phyloP scores from a whole-genome alignment of 2,888 invertebrate species.

The Parasteatoda lunata region DNA sequence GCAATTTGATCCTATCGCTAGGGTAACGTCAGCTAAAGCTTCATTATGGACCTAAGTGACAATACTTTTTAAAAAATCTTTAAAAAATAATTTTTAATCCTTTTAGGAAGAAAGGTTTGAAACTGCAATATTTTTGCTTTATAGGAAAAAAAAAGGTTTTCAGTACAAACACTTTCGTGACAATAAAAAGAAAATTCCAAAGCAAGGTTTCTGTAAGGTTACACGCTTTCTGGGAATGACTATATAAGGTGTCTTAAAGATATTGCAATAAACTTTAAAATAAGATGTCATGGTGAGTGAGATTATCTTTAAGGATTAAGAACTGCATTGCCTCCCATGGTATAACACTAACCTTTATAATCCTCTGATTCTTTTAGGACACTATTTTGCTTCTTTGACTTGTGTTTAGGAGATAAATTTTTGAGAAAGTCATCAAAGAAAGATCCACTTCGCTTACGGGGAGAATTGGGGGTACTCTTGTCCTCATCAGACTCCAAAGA shows the following conservation, averaged over 20 bases:
- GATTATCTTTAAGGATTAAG: not conserved
- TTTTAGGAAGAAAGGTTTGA: no score
- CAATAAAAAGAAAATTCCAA: no score
- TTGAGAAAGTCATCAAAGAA: conserved; percentile 56
- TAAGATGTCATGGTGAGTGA: not conserved
- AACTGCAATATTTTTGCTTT: not conserved
- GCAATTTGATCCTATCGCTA: no score
- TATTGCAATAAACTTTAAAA: not conserved
- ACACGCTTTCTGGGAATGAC: not conserved
- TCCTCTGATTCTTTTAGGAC: not conserved
- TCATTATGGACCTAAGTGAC: no score
- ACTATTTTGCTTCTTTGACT: conserved; percentile 10
- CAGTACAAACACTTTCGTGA: not conserved
- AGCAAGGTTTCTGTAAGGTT: no score
- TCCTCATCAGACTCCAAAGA: conserved; percentile 22
- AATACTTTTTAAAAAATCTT: no score
- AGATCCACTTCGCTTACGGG: conserved; percentile 30
- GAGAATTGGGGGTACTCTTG: not conserved
- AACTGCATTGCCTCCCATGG: not conserved
- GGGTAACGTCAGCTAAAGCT: no score
- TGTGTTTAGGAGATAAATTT: conserved; percentile 48
- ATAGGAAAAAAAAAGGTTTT: not conserved
- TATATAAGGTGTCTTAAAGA: not conserved
- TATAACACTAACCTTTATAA: not conserved
- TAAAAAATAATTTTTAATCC: no score